Base-by-base conservation (phyloP, 2,888 invertebrate genomes). In the Conistra vaccinii region DNA sequence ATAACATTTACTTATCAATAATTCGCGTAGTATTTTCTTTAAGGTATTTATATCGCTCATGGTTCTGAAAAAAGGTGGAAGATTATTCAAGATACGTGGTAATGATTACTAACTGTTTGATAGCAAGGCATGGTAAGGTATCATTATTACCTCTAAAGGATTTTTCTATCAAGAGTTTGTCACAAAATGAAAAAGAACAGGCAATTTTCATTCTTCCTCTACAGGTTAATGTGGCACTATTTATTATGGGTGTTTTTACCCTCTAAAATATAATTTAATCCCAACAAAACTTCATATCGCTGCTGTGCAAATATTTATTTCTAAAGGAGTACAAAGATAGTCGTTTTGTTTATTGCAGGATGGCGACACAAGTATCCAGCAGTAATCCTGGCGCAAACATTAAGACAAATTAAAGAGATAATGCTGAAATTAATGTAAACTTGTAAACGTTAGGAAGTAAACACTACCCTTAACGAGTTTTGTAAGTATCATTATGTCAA, bases 391-490 rank as follows among this genome's bases (percentile, higher is more conserved):
- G 5, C 14, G 4, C 17, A 29, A 67, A 57, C 67, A 62, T 73
- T 67, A 67, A 67, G 39, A 61, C 73, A 78, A 77, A 67, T 62
- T 73, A 73, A 61, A 66, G 14, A 80, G 53, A 78, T 57, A 62
- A 66, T 45, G 55, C 20, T 32, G 42, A 61, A 42, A 73, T 62
- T 53, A 65, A 78, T 72, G 48, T 3, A 35, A 17, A 3, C 48
- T 48, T 39, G 55, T 55, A 23, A 7, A n/a, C 58, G 20, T 35
- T 61, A 39, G 35, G 61, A 62, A 60, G 73, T 57, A 51, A 67
- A 66, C 66, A 72, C 73, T 67, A 53, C 1, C 32, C 32, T 32
- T 73, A 78, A 80, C 80, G 66, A 80, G 78, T 73, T 73, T 35
- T 62, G 55, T 57, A 51, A 80, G 80, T 65, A 29, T 32, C 58